Evolutionary conservation across 1,140 invertebrate genomes (phyloP), one percentile per base, ranked within the genome.

Genomic region (Drosophila melanica): DNA sequence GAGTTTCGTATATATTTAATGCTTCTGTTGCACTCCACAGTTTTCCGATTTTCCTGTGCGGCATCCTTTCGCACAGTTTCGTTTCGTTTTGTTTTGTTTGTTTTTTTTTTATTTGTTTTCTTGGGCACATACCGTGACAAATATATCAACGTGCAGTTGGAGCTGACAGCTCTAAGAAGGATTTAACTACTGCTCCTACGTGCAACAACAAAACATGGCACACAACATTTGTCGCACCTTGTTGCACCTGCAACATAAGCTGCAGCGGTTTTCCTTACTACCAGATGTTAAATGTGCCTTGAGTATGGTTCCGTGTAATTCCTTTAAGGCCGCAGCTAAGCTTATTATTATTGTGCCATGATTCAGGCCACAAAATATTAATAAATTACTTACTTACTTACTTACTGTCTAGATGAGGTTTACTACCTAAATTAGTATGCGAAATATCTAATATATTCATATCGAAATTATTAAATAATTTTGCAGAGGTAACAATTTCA

Each of bases 61-160:
- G 11, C 41, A 58, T 58, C 42, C 55, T 42, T 30, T 58, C 27
- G 42, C 55, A 45, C 41, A n/a, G 55, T 12, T 45, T 33, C 33
- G 33, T 44, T 27, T 58, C n/a, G n/a, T n/a, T n/a, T n/a, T n/a
- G n/a, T 23, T 44, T 44, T 18, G 39, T 14, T 44, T 30, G 27
- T 44, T 44, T 23, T 58, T 23, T 44, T 44, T 11, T 45, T 58
- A n/a, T n/a, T n/a, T n/a, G n/a, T 45, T 44, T 41, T 58, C 55
- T 33, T 45, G 55, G 44, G 41, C 55, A 33, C 55, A 45, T 16
- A 33, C 55, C 55, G 55, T 45, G 23, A 45, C 12, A 44, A 42
- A 58, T 44, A 33, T 58, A 58, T 58, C 39, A 58, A 33, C 41
- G 11, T 45, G 41, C 55, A 45, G 55, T 18, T 58, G 55, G 23